Conservation (phyloP, 2,888 invertebrate species). For the Tenthredo mesomela region DNA sequence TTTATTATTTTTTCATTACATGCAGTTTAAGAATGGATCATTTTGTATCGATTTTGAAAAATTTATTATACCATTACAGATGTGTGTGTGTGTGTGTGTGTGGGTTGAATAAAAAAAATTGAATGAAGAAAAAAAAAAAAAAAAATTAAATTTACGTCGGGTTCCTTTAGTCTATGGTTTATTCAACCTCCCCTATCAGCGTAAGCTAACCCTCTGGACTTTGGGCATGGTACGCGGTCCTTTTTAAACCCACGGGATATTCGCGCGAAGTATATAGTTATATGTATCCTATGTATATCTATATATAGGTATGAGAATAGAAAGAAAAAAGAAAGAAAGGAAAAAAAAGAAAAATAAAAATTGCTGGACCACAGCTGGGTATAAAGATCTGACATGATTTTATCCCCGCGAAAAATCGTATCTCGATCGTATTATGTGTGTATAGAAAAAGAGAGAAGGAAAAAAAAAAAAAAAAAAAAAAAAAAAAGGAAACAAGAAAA, state of each 20-base stretch:
- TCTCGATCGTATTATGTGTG: neutral
- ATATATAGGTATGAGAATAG: neutral
- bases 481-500: too few relatives aligned
- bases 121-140: neutral
- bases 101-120: neutral
- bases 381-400: conserved; percentile 3
- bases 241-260: conserved; percentile 13
- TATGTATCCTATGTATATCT: neutral
- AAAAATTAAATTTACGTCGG: neutral
- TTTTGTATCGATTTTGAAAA: neutral
- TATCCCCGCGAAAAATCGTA: neutral
- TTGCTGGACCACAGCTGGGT: neutral
- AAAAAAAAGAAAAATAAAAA: neutral
- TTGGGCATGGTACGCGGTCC: neutral
- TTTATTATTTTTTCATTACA: too few relatives aligned
- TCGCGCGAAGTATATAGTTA: neutral
- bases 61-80: neutral
- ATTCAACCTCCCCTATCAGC: conserved; percentile 21
- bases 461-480: neutral
- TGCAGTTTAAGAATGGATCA: neutral
- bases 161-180: conserved; percentile 27
- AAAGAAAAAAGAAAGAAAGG: neutral
- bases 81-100: neutral
- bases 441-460: too few relatives aligned
- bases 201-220: conserved; percentile 9